A percentile compares a stretch with the other conserved stretches of the same genome.
Conservation (phyloP, 2,113 vertebrate genomes). For the Glaucomys volans region DNA sequence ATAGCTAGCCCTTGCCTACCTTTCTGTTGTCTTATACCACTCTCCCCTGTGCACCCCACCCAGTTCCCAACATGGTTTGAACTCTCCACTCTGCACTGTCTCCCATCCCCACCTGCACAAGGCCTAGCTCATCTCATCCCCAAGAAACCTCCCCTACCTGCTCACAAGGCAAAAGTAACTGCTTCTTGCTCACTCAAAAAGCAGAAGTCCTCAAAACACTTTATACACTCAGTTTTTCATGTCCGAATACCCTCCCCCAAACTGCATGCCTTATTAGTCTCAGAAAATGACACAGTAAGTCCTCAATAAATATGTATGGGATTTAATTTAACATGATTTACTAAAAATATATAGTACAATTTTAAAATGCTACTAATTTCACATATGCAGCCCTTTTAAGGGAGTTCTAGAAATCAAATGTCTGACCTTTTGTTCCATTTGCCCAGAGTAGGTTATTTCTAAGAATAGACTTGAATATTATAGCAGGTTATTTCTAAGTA, state of each 20-base stretch:
- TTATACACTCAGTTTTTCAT: background rate
- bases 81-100: background rate
- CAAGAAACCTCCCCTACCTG: background rate
- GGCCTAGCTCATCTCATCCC: background rate
- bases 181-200: background rate
- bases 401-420: background rate
- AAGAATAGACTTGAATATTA: background rate
- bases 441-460: background rate
- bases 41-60: background rate
- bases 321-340: background rate
- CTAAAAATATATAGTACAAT: background rate
- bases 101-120: accelerated
- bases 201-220: background rate
- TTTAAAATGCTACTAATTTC: background rate
- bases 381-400: background rate
- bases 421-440: background rate
- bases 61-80: background rate
- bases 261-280: background rate
- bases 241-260: background rate
- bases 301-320: background rate
- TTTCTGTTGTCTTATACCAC: background rate
- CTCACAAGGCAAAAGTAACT: background rate
- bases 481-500: background rate
- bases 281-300: background rate
- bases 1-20: background rate